A percentile compares a stretch with the other conserved stretches of the same genome.
phyloP scores from a whole-genome alignment of 2,113 vertebrate species.

The Tupaia tana region DNA sequence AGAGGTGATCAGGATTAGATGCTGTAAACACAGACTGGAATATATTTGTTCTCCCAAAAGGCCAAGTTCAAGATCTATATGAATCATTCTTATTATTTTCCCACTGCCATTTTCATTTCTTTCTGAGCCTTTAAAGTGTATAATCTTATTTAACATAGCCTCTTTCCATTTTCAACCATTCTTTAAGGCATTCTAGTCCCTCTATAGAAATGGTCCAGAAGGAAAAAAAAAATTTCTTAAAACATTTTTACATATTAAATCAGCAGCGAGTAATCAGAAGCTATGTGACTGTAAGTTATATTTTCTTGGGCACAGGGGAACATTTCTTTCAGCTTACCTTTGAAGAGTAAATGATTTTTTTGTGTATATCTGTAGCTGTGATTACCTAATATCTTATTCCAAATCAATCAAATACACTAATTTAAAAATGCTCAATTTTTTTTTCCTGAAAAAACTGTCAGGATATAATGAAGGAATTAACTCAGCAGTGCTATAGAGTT shows the following conservation, averaged over 20 bases:
- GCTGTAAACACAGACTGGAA: slow-evolving; percentile 49
- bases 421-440: slow-evolving; percentile 29
- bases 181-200: slow-evolving; percentile 67
- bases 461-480: neutral
- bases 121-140: slow-evolving; percentile 54
- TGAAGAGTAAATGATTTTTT: neutral
- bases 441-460: neutral
- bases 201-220: slow-evolving; percentile 75
- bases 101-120: slow-evolving; percentile 77
- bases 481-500: neutral
- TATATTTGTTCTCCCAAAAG: slow-evolving; percentile 64
- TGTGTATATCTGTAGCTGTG: neutral
- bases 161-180: slow-evolving; percentile 64
- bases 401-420: slow-evolving; percentile 30
- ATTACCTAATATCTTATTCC: neutral
- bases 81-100: slow-evolving; percentile 71
- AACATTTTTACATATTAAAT: slow-evolving; percentile 48
- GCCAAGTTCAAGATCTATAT: slow-evolving; percentile 69
- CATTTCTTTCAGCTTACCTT: neutral
- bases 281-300: neutral
- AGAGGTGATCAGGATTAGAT: slow-evolving; percentile 68
- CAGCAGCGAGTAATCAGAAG: slow-evolving; percentile 24
- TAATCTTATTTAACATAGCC: slow-evolving; percentile 65
- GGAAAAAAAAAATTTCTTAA: slow-evolving; percentile 77
- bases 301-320: neutral